Conservation (phyloP, 2,888 invertebrate species). For the Dascillus cervinus region DNA sequence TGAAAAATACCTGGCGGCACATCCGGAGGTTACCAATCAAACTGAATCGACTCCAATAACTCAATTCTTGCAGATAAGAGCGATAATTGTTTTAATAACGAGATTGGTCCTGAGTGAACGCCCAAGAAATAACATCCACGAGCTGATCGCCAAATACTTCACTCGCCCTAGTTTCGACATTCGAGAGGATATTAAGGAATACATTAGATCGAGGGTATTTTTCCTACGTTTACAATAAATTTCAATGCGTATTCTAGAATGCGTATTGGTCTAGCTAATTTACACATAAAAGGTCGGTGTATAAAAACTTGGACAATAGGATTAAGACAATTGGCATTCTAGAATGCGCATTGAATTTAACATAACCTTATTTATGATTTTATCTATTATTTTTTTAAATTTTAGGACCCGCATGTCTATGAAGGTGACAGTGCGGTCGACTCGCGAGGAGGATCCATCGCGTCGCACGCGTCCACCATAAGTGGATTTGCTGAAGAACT, state of each 20-base stretch:
- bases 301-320: no score
- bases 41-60: not conserved
- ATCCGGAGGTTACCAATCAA: constrained; percentile 32
- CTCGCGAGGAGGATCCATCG: constrained; percentile 4
- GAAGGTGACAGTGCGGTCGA: constrained; percentile 14
- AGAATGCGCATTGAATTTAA: no score
- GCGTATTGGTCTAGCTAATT: no score
- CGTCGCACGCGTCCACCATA: no score
- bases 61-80: constrained; percentile 25
- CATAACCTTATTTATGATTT: no score
- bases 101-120: constrained; percentile 24
- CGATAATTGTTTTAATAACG: constrained; percentile 25
- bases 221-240: no score
- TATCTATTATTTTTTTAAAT: no score
- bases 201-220: no score
- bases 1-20: constrained; percentile 30
- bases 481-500: no score
- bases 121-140: constrained; percentile 26
- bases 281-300: no score
- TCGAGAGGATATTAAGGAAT: constrained; percentile 23
- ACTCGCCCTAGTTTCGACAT: constrained; percentile 21
- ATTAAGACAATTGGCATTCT: no score
- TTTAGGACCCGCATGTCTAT: constrained; percentile 9
- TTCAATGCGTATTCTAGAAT: no score
- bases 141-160: constrained; percentile 27